A percentile compares a stretch with the other conserved stretches of the same genome.
Conservation (phyloP, 2,113 vertebrate species). For the Cyanoliseus patagonus region DNA sequence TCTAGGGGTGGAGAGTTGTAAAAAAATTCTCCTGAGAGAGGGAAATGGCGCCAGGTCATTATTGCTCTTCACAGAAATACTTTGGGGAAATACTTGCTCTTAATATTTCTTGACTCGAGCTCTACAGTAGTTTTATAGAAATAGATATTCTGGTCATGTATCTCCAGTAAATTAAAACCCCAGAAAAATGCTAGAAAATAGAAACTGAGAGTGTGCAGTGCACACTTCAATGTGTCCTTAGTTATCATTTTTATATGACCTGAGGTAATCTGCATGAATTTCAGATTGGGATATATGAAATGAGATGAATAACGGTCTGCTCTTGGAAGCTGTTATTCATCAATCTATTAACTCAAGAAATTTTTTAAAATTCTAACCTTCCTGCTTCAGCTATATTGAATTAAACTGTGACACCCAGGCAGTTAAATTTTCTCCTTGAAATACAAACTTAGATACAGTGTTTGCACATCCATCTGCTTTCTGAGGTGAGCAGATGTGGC, state of each 20-base stretch:
- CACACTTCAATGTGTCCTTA: constrained; percentile 24
- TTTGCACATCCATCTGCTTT: constrained; percentile 51
- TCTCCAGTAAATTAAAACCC: constrained; percentile 31
- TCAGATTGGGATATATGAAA: constrained; percentile 8
- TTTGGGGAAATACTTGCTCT: neutral
- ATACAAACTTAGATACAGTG: constrained; percentile 14
- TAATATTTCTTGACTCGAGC: neutral
- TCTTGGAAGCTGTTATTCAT: constrained; percentile 56
- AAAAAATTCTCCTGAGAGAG: neutral
- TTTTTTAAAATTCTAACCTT: neutral
- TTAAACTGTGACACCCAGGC: constrained; percentile 39
- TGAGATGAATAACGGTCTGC: constrained; percentile 34
- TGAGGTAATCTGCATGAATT: constrained; percentile 37
- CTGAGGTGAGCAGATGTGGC: constrained; percentile 46
- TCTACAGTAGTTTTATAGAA: neutral
- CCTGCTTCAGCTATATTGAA: constrained; percentile 44
- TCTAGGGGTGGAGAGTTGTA: neutral
- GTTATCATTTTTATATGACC: constrained; percentile 17
- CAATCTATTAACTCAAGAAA: constrained; percentile 47
- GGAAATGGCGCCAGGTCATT: neutral
- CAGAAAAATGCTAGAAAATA: constrained; percentile 39
- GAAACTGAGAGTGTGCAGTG: neutral
- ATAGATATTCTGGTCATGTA: neutral
- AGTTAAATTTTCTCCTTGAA: constrained; percentile 53
- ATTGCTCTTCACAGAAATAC: neutral